A percentile compares a stretch with the other conserved stretches of the same genome.
Evolutionary conservation across 2,113 vertebrate genomes (phyloP).

Genomic region (Lepus timidus): DNA sequence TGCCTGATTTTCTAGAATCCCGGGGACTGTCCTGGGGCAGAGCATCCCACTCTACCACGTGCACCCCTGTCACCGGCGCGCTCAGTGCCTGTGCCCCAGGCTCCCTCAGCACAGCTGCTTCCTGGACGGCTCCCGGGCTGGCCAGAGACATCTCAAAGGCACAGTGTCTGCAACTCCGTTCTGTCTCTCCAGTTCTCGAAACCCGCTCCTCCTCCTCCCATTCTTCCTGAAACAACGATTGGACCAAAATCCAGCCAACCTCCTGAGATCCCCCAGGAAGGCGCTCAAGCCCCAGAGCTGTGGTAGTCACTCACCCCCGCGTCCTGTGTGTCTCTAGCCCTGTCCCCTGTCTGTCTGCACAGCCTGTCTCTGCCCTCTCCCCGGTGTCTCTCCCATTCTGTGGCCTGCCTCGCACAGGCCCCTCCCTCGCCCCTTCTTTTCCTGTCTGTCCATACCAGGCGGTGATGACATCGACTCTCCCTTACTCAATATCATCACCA

Average conservation of each 20-base stretch:
- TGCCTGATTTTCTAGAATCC: background rate
- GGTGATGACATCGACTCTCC: background rate
- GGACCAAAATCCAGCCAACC: background rate
- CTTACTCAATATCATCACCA: background rate
- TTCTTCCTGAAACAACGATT: background rate
- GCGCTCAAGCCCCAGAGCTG: background rate
- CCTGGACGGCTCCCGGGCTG: no score
- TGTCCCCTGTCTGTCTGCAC: no score
- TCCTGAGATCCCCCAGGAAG: no score
- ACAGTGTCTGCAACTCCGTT: background rate
- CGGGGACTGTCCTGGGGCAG: background rate
- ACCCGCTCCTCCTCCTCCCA: background rate
- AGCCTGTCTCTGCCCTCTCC: no score
- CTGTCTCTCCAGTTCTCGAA: background rate
- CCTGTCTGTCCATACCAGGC: no score
- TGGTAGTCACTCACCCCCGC: no score
- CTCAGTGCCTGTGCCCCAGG: background rate
- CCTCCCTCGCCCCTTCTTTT: background rate
- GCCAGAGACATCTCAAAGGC: background rate
- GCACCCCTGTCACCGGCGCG: background rate
- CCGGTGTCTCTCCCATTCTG: no score
- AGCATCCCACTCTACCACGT: background rate
- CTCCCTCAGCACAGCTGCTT: background rate
- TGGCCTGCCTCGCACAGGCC: no score
- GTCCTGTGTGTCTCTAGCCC: no score